Base-by-base conservation (phyloP, 2,797 vertebrate species). In the Sebastes trivittatus region DNA sequence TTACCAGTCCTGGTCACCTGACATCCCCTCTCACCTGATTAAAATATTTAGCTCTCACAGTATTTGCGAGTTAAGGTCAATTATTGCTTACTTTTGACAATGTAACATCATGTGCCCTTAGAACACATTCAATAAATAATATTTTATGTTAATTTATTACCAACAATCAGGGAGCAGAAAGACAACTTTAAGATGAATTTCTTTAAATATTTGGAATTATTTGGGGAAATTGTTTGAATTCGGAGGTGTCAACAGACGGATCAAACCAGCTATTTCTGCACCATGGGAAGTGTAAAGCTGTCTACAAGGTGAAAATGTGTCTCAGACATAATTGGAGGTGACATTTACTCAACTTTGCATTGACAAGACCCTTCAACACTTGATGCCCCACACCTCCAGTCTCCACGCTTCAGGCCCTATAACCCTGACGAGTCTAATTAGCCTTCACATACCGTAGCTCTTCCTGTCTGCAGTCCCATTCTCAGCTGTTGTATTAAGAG, bases 331-430 rank as follows among this genome's bases (percentile, higher is more conserved):
- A 52, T 20, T 25, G 29, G 61, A 55, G 69, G 55, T 60, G 58
- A 52, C 56, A 73, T 77, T 30, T 38, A 56, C 69, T 79, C 59
- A 82, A 65, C 76, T 80, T 59, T 79, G 69, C 56, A 60, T 55
- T 38, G 52, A 75, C 72, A 74, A 81, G 72, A 74, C 56, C 67
- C 61, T 80, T 85, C 74, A 85, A 34, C 82, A 71, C 72, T 58
- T 20, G 11, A 56, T 11, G 16, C 56, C 68, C 25, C 55, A n/a
- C 34, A 61, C 34, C 42, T 46, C 38, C 38, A 42, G 14, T 42
- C 2, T 42, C 38, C 38, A 42, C 38, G 5, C 38, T 42, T 42
- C 61, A 62, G 72, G 13, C 60, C 66, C 30, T 54, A n/a, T 61
- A 61, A 67, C 72, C 66, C 69, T 25, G 16, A 25, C 42, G 7